Base-by-base conservation (phyloP, 2,888 invertebrate species). In the Gari tellinella region DNA sequence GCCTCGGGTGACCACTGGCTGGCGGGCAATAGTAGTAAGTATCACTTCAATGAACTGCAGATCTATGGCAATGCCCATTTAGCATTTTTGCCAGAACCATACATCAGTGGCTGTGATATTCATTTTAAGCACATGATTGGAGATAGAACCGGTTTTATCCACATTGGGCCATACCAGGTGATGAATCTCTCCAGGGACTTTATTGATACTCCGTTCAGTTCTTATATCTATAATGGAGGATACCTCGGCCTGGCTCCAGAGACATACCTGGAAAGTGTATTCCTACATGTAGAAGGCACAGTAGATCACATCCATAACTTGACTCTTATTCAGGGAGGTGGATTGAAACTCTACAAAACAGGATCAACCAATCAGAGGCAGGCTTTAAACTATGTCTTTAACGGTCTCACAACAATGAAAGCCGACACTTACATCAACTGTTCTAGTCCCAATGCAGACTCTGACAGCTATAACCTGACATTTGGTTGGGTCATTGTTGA, bases 111-210 rank as follows among this genome's bases (percentile, higher is more conserved):
- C 1, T 77, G 83, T 38, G 77, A 74, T 45, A 45, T 87, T 1
- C 76, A 81, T 69, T 88, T 88, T 63, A 45, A 19, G 7, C 81
- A 86, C 56, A 88, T 88, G 87, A 88, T 88, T 48, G 88, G 88
- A n/a, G 88, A 88, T 57, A 66, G 87, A 21, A 80, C 82, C 15
- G 88, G 87, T 5, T 79, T 63, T 23, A 60, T 88, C 17, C 88
- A 88, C 46, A 68, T 88, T 46, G 88, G 88, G 10, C 87, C 86
- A 12, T 46, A 84, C 48, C 88, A 88, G 52, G 66, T 76, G 1
- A 82, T 88, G 86, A 84, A 87, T 57, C 64, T 88, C 26, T 51
- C 76, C 17, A 67, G 87, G 25, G 31, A 68, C 7, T 81, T 83
- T 61, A 68, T 88, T 21, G 87, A 87, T 66, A 83, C 81, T 2